Evolutionary conservation across 2,888 invertebrate species (phyloP), one percentile per base, ranked within the genome.

Genomic region (Himalopsyche anomala): DNA sequence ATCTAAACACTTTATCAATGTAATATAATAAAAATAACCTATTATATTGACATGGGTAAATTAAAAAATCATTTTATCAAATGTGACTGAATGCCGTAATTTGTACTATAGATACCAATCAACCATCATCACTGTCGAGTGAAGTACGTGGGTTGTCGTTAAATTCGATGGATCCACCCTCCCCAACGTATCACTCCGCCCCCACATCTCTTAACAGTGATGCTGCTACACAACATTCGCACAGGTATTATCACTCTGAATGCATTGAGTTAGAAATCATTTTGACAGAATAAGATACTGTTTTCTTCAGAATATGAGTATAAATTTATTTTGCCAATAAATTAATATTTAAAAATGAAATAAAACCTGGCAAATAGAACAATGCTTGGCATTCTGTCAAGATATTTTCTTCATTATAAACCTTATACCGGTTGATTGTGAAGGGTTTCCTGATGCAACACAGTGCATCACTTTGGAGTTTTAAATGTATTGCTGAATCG

Each of bases 161-260:
- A 4, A 83, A 54, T 8, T 28, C 79, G 5, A 74, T 84, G 74
- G 87, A 88, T 81, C 88, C 88, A 17, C 88, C 88, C 2, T 88
- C 88, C 36, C 88, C 88, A 6, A 86, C 87, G 9, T 88, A 87
- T 80, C 88, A 88, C 80, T 88, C 88, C 0, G 88, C 88, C 19
- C 88, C 88, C 51, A 88, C 86, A 11, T 88, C 88, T 36, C 81
- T 88, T 45, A 88, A 88, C 69, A 87, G 85, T 36, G 88, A 88
- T 82, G 81, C 74, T 36, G 85, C 85, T 15, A 81, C 85, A 54
- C 88, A 88, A 45, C 74, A 82, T 38, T 88, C 88, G 1, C 88
- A 88, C 82, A 87, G 88, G 88, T 88, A 87, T 38, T 5, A 82
- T 40, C 5, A 36, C 42, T 85, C 42, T 69, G 45, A 28, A 69